Base-by-base conservation (phyloP, 2,113 vertebrate species). In the Asarcornis scutulata region DNA sequence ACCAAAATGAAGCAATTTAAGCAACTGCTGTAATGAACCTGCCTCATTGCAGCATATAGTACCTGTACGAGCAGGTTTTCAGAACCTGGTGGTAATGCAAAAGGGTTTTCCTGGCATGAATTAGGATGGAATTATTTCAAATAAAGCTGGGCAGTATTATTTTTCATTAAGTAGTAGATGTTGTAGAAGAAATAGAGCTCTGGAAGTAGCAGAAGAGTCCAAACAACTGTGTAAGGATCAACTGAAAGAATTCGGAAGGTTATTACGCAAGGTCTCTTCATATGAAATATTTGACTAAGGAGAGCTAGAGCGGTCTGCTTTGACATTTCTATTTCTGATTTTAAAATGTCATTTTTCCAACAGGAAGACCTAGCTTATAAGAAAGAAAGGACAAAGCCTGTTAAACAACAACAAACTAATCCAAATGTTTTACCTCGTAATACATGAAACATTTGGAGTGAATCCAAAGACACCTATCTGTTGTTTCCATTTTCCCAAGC, bases 181-280 rank as follows among this genome's bases (percentile, higher is more conserved):
- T 73, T 68, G 40, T 60, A 68, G 42, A 84, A 94, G 74, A 87
- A 89, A 89, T 34, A 29, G 31, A 69, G 73, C 21, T 83, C 56
- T 73, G 27, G 52, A 94, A 53, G 78, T 62, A 93, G 48, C 46
- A 48, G 89, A 89, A 72, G 18, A 22, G 66, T 63, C 32, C 53
- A 85, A 94, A 72, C 82, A 84, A 60, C 42, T 32, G 8, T 75
- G 83, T 82, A 71, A 93, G 91, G 42, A 80, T 63, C 36, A 92
- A 52, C 69, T 58, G 34, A 76, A 93, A 85, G 11, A 82, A 68
- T 91, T 89, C 64, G 69, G 75, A 93, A 91, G 29, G 38, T 60
- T 91, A 76, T 82, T 91, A 91, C 48, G 32, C 34, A 14, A 23
- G 46, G 79, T 88, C 23, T 91, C 58, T 55, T 76, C 40, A 21